Evolutionary conservation across 2,888 invertebrate genomes (phyloP).

Genomic region (Phymatocera aterrima): DNA sequence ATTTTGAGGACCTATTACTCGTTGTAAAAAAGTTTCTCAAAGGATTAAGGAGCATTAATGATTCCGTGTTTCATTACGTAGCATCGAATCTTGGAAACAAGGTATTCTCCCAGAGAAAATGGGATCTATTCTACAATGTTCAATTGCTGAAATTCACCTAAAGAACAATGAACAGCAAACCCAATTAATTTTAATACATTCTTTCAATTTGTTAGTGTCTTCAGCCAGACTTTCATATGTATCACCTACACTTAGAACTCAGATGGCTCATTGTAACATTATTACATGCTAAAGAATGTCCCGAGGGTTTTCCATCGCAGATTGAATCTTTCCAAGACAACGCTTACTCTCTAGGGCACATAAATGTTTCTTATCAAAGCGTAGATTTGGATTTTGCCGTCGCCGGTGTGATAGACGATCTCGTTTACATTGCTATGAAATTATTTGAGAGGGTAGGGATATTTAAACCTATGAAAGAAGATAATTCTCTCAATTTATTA

Average conservation of each 20-base stretch:
- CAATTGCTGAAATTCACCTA: too few species aligned
- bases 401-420: slow-evolving; percentile 66
- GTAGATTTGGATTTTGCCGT: slow-evolving; percentile 60
- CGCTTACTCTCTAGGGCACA: slow-evolving; percentile 49
- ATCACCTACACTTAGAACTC: slow-evolving; percentile 75
- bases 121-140: neutral
- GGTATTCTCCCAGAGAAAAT: slow-evolving; percentile 59
- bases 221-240: slow-evolving; percentile 75
- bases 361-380: slow-evolving; percentile 51
- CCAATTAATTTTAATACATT: slow-evolving; percentile 1
- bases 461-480: neutral
- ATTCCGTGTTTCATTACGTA: slow-evolving; percentile 71
- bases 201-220: slow-evolving; percentile 66
- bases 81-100: slow-evolving; percentile 72
- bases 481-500: slow-evolving; percentile 17
- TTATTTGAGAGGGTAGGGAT: slow-evolving; percentile 71
- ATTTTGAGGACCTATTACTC: slow-evolving; percentile 61
- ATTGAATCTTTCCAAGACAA: slow-evolving; percentile 51
- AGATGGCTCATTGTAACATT: slow-evolving; percentile 74
- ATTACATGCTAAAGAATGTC: slow-evolving; percentile 58
- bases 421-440: slow-evolving; percentile 68
- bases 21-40: slow-evolving; percentile 61
- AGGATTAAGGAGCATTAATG: slow-evolving; percentile 68
- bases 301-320: slow-evolving; percentile 51
- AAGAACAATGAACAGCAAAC: neutral